phyloP scores from a whole-genome alignment of 2,888 invertebrate genomes.

The Trichogramma dendrolimi region DNA sequence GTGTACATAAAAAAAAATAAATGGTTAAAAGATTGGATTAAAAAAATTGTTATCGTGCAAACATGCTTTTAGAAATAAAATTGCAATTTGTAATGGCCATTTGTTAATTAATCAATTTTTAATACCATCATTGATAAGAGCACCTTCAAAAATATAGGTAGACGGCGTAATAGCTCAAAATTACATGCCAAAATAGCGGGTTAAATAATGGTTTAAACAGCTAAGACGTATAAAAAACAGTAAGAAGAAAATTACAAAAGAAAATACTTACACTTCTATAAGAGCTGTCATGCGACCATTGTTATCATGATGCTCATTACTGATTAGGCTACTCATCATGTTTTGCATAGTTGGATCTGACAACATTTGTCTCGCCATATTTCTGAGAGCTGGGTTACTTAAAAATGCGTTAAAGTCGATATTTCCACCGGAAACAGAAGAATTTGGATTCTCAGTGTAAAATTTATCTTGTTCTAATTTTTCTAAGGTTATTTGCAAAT shows the following conservation, averaged over 20 bases:
- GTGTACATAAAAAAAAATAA: too few relatives aligned
- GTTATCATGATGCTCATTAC: conserved; percentile 42
- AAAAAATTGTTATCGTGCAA: too few relatives aligned
- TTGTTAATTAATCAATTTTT: too few relatives aligned
- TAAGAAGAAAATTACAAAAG: too few relatives aligned
- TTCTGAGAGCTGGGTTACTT: conserved; percentile 76
- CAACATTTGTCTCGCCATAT: conserved; percentile 80
- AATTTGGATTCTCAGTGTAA: conserved; percentile 36
- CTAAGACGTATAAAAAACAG: not conserved
- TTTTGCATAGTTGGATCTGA: conserved; percentile 80
- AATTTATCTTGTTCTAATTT: conserved; percentile 46
- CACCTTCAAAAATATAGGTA: too few relatives aligned
- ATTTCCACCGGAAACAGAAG: conserved; percentile 29
- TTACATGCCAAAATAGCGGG: not conserved
- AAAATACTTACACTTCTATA: conserved; percentile 54
- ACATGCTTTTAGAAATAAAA: too few relatives aligned
- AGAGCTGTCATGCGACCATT: conserved; percentile 52
- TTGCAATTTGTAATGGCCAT: too few relatives aligned
- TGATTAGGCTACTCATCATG: conserved; percentile 64
- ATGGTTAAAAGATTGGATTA: too few relatives aligned
- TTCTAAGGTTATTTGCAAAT: conserved; percentile 79
- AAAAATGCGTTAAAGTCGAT: conserved; percentile 66
- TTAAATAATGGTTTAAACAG: not conserved
- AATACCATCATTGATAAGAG: too few relatives aligned
- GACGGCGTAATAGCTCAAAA: too few relatives aligned